Percentiles rank a stretch among this genome's conserved stretches.
phyloP scores from a whole-genome alignment of 1,140 invertebrate species.

The Atta texana region DNA sequence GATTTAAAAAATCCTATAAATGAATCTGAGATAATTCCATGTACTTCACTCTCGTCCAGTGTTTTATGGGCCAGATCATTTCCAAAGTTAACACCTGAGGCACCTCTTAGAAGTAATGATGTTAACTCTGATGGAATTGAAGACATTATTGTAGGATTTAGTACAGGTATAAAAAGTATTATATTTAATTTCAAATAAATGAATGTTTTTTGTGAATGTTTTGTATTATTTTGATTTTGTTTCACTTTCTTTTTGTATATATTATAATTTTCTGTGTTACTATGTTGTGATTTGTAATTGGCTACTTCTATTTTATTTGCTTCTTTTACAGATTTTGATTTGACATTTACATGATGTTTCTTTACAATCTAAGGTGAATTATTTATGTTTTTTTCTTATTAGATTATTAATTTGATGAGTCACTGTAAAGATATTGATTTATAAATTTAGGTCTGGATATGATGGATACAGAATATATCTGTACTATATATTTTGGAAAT shows the following conservation, averaged over 20 bases:
- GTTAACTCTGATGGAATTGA: conserved; percentile 91
- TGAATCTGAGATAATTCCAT: conserved; percentile 87
- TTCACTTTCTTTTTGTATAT: neutral
- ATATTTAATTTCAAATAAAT: neutral
- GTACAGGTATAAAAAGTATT: conserved; percentile 88
- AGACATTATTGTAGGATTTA: conserved; percentile 93
- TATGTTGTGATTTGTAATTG: conserved; percentile 40
- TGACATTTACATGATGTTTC: conserved; percentile 60
- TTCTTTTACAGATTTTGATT: conserved; percentile 67
- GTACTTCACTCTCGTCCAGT: conserved; percentile 89
- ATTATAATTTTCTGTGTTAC: neutral
- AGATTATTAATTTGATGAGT: neutral
- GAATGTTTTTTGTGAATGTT: neutral
- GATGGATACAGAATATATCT: conserved; percentile 85
- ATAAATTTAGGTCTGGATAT: conserved; percentile 79
- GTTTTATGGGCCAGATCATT: conserved; percentile 91
- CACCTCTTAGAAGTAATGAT: conserved; percentile 90
- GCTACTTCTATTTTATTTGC: conserved; percentile 62
- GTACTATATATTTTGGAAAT: conserved; percentile 89
- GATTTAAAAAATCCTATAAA: conserved; percentile 66
- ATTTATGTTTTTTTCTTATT: conserved; percentile 45
- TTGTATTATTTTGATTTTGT: conserved; percentile 32
- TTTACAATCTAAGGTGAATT: conserved; percentile 56
- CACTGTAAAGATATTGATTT: conserved; percentile 33
- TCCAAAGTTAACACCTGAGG: conserved; percentile 92